Conservation (phyloP, 2,888 invertebrate species). For the Amorpha juglandis region DNA sequence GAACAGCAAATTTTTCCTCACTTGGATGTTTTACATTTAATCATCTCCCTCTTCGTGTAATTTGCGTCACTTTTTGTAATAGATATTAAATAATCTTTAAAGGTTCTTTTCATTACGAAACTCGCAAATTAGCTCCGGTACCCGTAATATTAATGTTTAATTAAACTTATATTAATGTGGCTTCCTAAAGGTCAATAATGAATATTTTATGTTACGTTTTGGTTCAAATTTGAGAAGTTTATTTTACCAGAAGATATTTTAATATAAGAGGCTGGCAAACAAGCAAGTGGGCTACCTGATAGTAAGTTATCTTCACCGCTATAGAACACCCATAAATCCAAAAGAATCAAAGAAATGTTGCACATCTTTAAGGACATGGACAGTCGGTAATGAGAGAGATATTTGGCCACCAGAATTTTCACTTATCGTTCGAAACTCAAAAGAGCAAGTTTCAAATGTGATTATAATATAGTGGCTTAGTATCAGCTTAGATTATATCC, state of each 20-base stretch:
- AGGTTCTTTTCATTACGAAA: slow-evolving; percentile 7
- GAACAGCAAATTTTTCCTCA: neutral
- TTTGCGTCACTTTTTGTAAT: slow-evolving; percentile 8
- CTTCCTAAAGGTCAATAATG: neutral
- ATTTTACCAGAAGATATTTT: neutral
- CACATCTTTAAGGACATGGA: too few relatives aligned
- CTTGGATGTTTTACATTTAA: neutral
- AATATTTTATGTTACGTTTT: neutral
- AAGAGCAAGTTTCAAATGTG: neutral
- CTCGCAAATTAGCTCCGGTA: neutral
- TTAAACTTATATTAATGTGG: slow-evolving; percentile 4
- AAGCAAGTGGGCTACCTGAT: too few relatives aligned
- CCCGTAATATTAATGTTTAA: slow-evolving; percentile 1
- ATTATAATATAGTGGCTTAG: neutral
- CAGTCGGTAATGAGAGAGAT: too few relatives aligned
- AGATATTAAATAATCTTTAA: neutral
- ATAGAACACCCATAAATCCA: too few relatives aligned
- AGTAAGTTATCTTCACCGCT: too few relatives aligned
- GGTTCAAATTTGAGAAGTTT: too few relatives aligned
- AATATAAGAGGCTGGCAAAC: too few relatives aligned
- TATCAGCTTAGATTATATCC: neutral
- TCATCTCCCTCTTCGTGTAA: neutral
- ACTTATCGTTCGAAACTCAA: too few relatives aligned
- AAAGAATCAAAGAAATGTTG: too few relatives aligned
- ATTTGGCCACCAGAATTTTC: too few relatives aligned